Evolutionary conservation across 2,797 vertebrate species (phyloP).

Genomic region (Gadopsis bispinosus): DNA sequence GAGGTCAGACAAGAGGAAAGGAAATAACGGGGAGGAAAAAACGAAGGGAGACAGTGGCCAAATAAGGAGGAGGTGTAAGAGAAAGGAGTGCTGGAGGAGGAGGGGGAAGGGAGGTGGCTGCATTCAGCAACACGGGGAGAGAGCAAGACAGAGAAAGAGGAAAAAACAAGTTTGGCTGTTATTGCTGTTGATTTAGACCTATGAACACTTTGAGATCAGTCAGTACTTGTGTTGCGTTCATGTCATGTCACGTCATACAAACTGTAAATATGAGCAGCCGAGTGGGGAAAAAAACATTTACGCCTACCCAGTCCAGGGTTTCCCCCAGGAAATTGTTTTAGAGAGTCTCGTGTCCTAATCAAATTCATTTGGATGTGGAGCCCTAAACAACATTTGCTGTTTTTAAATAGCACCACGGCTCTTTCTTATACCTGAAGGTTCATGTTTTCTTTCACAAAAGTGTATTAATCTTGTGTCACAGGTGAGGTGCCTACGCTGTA

Average conservation of each 20-base stretch:
- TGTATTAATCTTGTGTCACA: not conserved
- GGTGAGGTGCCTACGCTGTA: not conserved
- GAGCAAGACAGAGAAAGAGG: not conserved
- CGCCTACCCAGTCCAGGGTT: conserved; percentile 7
- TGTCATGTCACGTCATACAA: conserved; percentile 21
- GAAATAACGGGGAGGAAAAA: conserved; percentile 17
- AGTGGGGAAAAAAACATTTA: not conserved
- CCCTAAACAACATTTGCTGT: not conserved
- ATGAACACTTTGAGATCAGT: conserved; percentile 21
- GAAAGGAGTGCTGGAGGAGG: conserved; percentile 49
- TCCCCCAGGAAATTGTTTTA: conserved; percentile 6
- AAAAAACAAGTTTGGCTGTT: conserved; percentile 14
- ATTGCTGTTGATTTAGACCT: conserved; percentile 30
- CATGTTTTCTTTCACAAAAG: conserved; percentile 5
- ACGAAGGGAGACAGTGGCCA: conserved; percentile 5
- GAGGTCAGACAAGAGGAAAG: conserved; percentile 17
- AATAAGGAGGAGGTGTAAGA: conserved; percentile 41
- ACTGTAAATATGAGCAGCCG: conserved; percentile 10
- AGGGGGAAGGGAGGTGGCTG: conserved; percentile 6
- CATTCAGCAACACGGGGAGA: conserved; percentile 20
- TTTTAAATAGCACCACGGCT: not conserved
- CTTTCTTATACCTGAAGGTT: conserved; percentile 7
- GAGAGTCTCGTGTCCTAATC: not conserved
- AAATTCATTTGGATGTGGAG: not conserved
- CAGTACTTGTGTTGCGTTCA: conserved; percentile 20